Conservation (phyloP, 2,113 vertebrate species). For the Marmota flaviventris region DNA sequence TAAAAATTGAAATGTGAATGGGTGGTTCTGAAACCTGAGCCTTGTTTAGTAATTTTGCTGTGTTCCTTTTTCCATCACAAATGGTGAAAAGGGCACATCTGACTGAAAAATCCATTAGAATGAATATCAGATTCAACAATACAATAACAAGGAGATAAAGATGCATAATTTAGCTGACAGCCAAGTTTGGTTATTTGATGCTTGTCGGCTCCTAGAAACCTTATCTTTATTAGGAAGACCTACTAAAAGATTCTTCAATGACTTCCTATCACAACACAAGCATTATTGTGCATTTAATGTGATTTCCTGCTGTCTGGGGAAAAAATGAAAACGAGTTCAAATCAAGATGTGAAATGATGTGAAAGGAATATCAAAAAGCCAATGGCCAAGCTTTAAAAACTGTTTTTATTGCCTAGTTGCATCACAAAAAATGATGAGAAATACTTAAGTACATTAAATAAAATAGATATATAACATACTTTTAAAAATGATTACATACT, state of each 20-base stretch:
- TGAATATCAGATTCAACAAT: slow-evolving; percentile 20
- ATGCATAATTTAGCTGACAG: slow-evolving; percentile 60
- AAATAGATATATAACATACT: slow-evolving; percentile 26
- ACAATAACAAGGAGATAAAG: slow-evolving; percentile 53
- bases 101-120: slow-evolving; percentile 41
- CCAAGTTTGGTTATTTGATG: slow-evolving; percentile 46
- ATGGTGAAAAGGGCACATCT: slow-evolving; percentile 50
- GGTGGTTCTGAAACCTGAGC: slow-evolving; percentile 28
- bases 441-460: slow-evolving; percentile 36
- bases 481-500: slow-evolving; percentile 50
- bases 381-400: slow-evolving; percentile 33
- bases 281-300: slow-evolving; percentile 66
- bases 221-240: slow-evolving; percentile 74
- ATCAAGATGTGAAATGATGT: slow-evolving; percentile 49
- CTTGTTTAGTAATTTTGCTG: slow-evolving; percentile 45
- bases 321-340: slow-evolving; percentile 56
- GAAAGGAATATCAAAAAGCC: slow-evolving; percentile 26
- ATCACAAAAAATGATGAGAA: not conserved
- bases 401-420: slow-evolving; percentile 27
- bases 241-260: slow-evolving; percentile 60
- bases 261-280: slow-evolving; percentile 47
- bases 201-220: slow-evolving; percentile 41
- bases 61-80: slow-evolving; percentile 20
- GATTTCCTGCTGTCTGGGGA: slow-evolving; percentile 48
- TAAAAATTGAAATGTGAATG: slow-evolving; percentile 25